These are phyloP conservation scores for Typhlichthys subterraneus DNA, from an alignment of 2,797 vertebrate genomes.

Conservation along the genomic window DNA sequence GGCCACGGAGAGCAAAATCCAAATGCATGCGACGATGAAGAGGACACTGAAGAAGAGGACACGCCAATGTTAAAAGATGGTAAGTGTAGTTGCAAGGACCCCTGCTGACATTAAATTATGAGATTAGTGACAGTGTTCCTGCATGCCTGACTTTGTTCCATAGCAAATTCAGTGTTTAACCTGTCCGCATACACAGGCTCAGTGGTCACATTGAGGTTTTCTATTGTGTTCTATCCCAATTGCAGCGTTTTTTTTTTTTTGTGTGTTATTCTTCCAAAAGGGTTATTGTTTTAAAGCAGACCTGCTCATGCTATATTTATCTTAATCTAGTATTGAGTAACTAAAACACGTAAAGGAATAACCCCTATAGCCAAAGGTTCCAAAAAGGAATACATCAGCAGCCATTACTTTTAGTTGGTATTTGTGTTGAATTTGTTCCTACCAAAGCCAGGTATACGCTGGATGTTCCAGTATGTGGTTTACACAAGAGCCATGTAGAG, in stretches of 20 bases:
- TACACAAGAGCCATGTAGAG: no score
- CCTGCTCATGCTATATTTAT: constrained; percentile 38
- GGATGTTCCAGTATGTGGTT: no score
- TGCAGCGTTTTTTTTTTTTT: constrained; percentile 9
- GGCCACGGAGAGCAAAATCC: constrained; percentile 9
- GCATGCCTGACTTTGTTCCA: constrained; percentile 10
- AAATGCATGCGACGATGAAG: constrained; percentile 27
- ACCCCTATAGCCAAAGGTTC: no score
- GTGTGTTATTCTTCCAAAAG: constrained; percentile 7
- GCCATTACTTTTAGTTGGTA: no score
- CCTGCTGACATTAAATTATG: constrained; percentile 2
- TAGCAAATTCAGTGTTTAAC: constrained; percentile 6
- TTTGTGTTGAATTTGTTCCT: no score
- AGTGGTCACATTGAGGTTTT: constrained; percentile 19
- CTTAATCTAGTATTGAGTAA: constrained; percentile 28
- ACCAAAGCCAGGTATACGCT: no score
- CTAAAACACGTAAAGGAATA: constrained; percentile 13
- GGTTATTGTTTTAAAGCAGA: constrained; percentile 25
- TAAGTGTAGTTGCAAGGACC: constrained; percentile 13
- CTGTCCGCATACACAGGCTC: constrained; percentile 15
- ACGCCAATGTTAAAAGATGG: constrained; percentile 31
- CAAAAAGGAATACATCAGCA: no score
- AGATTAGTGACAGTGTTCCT: neutral
- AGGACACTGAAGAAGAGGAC: constrained; percentile 36
- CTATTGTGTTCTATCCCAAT: constrained; percentile 12